phyloP scores from a whole-genome alignment of 2,888 invertebrate genomes.

The Torymus aiolomorphi region DNA sequence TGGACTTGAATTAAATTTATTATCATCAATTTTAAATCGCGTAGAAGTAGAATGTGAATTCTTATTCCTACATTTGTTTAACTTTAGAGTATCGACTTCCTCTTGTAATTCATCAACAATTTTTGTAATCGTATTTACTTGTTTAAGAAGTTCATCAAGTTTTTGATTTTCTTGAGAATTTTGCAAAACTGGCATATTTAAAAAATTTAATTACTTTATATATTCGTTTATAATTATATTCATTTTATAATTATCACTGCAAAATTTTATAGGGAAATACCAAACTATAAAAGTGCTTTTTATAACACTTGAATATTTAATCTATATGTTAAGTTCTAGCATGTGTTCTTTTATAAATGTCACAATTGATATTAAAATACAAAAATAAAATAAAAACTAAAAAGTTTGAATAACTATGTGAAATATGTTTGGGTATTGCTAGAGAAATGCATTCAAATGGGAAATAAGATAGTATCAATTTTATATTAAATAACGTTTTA shows the following conservation, averaged over 20 bases:
- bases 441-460: too few species aligned
- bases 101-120: slow-evolving; percentile 36
- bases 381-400: too few species aligned
- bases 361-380: too few species aligned
- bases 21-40: neutral
- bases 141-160: slow-evolving; percentile 13
- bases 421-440: too few species aligned
- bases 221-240: neutral
- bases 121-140: slow-evolving; percentile 38
- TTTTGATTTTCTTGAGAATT: slow-evolving; percentile 1
- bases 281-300: neutral
- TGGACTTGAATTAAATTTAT: neutral
- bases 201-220: too few species aligned
- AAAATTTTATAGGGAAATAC: neutral
- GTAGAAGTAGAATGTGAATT: neutral
- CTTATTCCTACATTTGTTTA: neutral
- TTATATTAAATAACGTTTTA: slow-evolving; percentile 57
- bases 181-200: slow-evolving; percentile 19
- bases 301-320: neutral
- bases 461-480: neutral
- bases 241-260: neutral
- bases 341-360: too few species aligned
- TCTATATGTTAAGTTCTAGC: too few species aligned
- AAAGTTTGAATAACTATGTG: too few species aligned
- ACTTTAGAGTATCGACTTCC: slow-evolving; percentile 33